Conservation (phyloP, 2,888 invertebrate species). For the Colletes collaris region DNA sequence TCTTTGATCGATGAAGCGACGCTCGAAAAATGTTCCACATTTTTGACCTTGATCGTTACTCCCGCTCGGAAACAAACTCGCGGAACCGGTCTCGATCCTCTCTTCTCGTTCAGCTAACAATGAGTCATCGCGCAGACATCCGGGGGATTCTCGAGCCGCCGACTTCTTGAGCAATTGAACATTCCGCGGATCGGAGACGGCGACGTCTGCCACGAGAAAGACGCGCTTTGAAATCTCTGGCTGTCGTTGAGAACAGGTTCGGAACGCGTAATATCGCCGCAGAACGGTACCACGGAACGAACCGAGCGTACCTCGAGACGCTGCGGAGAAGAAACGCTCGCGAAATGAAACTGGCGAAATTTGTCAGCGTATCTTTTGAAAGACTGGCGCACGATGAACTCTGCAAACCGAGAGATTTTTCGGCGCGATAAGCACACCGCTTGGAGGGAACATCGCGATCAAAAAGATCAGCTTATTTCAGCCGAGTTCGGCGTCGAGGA, state of each 20-base stretch:
- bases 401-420: too few species aligned
- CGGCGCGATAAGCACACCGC: background rate
- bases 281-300: constrained; percentile 26
- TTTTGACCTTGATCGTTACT: constrained; percentile 57
- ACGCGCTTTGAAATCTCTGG: constrained; percentile 17
- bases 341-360: constrained; percentile 16
- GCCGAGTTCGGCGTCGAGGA: too few species aligned
- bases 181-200: constrained; percentile 45
- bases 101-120: constrained; percentile 70
- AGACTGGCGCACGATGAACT: background rate
- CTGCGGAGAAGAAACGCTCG: constrained; percentile 8
- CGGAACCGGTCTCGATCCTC: constrained; percentile 75
- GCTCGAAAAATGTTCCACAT: constrained; percentile 42
- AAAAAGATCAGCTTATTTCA: too few species aligned
- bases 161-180: constrained; percentile 57
- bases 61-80: constrained; percentile 41
- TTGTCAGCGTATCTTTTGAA: constrained; percentile 11
- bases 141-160: constrained; percentile 61
- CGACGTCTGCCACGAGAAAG: constrained; percentile 26
- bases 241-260: constrained; percentile 45
- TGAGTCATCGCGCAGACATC: constrained; percentile 73
- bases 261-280: constrained; percentile 35
- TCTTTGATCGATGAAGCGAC: constrained; percentile 4
- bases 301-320: background rate
- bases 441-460: too few species aligned